A percentile compares a stretch with the other conserved stretches of the same genome.
Conservation (phyloP, 2,113 vertebrate species). For the Mirounga angustirostris region DNA sequence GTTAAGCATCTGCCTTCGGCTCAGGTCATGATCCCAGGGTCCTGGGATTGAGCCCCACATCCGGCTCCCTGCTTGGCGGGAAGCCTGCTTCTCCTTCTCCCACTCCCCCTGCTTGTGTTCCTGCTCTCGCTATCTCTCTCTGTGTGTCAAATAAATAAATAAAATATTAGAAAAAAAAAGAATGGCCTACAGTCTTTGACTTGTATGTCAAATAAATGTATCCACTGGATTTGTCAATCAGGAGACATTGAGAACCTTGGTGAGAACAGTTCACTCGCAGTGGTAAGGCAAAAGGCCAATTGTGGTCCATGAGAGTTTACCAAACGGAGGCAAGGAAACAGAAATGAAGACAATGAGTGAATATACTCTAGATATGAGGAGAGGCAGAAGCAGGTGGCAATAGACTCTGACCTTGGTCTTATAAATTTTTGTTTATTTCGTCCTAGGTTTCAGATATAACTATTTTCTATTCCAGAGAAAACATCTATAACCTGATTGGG, state of each 20-base stretch:
- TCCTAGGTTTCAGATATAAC: not conserved
- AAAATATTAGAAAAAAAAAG: no score
- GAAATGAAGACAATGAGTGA: slow-evolving; percentile 23
- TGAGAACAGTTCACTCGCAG: slow-evolving; percentile 11
- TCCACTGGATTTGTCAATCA: not conserved
- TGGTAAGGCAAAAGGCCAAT: not conserved
- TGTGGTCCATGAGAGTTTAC: not conserved
- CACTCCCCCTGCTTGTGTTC: no score
- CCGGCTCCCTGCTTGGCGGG: no score
- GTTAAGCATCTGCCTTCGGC: no score
- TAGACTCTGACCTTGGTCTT: not conserved
- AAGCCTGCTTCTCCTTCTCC: no score
- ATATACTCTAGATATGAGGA: slow-evolving; percentile 3
- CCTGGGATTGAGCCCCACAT: no score
- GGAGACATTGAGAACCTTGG: not conserved
- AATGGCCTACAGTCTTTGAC: not conserved
- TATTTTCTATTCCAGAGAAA: not conserved
- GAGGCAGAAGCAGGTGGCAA: not conserved
- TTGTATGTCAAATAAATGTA: not conserved
- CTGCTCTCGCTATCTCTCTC: no score
- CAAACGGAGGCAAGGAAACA: not conserved
- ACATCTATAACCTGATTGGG: not conserved
- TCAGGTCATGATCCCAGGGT: no score
- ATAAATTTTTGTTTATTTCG: not conserved
- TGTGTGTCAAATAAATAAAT: no score